phyloP scores from a whole-genome alignment of 1,140 invertebrate species.

The Drosophila tristis region DNA sequence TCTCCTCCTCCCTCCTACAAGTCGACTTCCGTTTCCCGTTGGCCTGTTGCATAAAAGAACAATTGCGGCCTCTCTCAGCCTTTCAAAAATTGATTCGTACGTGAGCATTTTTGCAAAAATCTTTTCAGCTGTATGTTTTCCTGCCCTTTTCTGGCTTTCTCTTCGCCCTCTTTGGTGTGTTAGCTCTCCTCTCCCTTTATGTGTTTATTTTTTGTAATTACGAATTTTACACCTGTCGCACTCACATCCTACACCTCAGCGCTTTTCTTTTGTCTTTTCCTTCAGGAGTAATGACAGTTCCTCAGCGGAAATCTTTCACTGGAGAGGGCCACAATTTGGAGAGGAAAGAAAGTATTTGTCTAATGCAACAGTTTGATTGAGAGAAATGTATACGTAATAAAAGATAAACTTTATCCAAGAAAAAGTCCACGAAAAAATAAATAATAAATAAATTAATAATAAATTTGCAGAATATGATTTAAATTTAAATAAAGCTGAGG shows the following conservation, averaged over 20 bases:
- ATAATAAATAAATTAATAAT: too few species aligned
- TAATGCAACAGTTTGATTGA: neutral
- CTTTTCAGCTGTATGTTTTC: constrained; percentile 58
- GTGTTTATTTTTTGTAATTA: constrained; percentile 51
- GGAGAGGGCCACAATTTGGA: constrained; percentile 1
- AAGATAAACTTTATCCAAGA: neutral
- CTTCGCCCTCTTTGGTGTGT: constrained; percentile 18
- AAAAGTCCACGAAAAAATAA: neutral
- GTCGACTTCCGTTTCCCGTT: constrained; percentile 61
- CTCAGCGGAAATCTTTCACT: constrained; percentile 15
- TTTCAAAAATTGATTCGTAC: constrained; percentile 69
- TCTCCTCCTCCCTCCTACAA: constrained; percentile 4
- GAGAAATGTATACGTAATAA: neutral
- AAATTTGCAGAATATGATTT: too few species aligned
- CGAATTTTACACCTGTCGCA: constrained; percentile 27
- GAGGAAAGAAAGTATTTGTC: constrained; percentile 33
- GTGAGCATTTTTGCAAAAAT: constrained; percentile 70
- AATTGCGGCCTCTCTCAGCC: constrained; percentile 52
- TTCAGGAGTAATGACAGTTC: neutral
- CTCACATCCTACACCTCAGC: neutral
- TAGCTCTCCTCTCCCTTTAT: constrained; percentile 22
- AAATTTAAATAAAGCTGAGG: too few species aligned
- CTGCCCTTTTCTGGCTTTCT: constrained; percentile 51
- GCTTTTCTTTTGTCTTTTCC: constrained; percentile 6
- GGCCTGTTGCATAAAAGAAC: constrained; percentile 78